Evolutionary conservation across 64 coral and sea anemone genomes (phyloP).

Genomic region (Actinia tenebrosa): DNA sequence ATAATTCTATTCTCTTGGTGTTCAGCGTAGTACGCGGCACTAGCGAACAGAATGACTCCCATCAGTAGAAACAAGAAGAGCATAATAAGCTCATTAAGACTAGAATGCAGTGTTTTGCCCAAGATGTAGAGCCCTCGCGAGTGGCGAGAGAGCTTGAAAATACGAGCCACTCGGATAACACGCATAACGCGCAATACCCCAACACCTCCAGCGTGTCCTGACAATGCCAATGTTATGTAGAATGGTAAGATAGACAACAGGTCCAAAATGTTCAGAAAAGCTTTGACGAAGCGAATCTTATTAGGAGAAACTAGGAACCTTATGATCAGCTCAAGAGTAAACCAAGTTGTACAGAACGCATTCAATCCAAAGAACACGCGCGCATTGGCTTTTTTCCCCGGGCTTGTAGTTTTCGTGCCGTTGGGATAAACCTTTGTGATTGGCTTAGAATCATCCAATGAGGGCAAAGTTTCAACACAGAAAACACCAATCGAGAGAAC

Average conservation of each 20-base stretch:
- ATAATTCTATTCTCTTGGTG: background rate
- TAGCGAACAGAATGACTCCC: slow-evolving; percentile 83
- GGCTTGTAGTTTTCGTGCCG: slow-evolving; percentile 1
- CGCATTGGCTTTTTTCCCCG: slow-evolving; percentile 21
- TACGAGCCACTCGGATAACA: slow-evolving; percentile 74
- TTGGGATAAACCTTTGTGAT: background rate
- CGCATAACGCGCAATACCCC: slow-evolving; percentile 76
- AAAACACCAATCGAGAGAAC: slow-evolving; percentile 79
- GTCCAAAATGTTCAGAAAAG: slow-evolving; percentile 78
- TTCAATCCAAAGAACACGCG: slow-evolving; percentile 57
- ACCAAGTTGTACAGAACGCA: slow-evolving; percentile 78
- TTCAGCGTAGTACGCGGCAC: slow-evolving; percentile 86
- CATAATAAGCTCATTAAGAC: slow-evolving; percentile 84
- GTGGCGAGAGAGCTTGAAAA: slow-evolving; percentile 86
- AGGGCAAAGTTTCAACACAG: slow-evolving; percentile 81
- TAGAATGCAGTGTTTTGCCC: slow-evolving; percentile 73
- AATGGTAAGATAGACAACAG: slow-evolving; percentile 79
- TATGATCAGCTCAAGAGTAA: slow-evolving; percentile 73
- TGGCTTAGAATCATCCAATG: slow-evolving; percentile 28
- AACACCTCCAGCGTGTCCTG: slow-evolving; percentile 43
- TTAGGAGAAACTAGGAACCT: slow-evolving; percentile 66
- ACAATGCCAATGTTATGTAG: slow-evolving; percentile 50
- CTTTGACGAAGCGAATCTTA: slow-evolving; percentile 76
- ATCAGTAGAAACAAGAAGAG: slow-evolving; percentile 81
- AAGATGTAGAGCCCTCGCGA: slow-evolving; percentile 82